A percentile compares a stretch with the other conserved stretches of the same genome.
These are phyloP conservation scores for Gobionotothen gibberifrons DNA, from an alignment of 2,797 vertebrate genomes.

Conservation along the genomic window DNA sequence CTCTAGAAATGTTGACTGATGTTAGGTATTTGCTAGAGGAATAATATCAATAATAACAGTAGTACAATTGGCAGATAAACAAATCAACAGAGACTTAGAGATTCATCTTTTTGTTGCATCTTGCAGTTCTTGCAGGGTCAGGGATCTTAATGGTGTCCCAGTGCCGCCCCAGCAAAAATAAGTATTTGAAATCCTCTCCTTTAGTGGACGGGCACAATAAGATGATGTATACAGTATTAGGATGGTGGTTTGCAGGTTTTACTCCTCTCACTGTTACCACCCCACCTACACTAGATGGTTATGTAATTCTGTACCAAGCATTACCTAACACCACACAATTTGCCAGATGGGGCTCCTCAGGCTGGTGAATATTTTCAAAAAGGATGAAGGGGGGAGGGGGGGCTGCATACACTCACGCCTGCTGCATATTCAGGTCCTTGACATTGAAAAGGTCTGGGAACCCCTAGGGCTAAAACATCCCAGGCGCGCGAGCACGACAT, in stretches of 20 bases:
- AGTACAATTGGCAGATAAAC: neutral
- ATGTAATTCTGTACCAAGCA: slow-evolving; percentile 72
- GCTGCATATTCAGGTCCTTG: slow-evolving; percentile 34
- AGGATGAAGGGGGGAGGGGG: neutral
- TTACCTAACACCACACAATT: slow-evolving; percentile 72
- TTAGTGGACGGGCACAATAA: slow-evolving; percentile 35
- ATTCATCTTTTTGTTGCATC: neutral
- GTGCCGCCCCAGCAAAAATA: neutral
- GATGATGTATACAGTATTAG: slow-evolving; percentile 42
- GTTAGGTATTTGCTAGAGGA: neutral
- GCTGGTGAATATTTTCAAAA: slow-evolving; percentile 25
- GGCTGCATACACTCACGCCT: slow-evolving; percentile 8
- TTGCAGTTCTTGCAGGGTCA: neutral
- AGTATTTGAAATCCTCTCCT: neutral
- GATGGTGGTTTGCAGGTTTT: slow-evolving; percentile 61
- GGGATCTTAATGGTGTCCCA: neutral
- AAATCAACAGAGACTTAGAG: too few relatives aligned
- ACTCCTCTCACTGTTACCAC: slow-evolving; percentile 70
- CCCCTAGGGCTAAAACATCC: slow-evolving; percentile 48
- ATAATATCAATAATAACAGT: neutral
- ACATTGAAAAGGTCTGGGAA: slow-evolving; percentile 55
- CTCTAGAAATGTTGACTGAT: neutral
- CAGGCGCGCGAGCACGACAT: slow-evolving; percentile 68
- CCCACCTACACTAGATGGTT: slow-evolving; percentile 70
- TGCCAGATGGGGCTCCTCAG: slow-evolving; percentile 56